Evolutionary conservation across 2,888 invertebrate genomes (phyloP), one percentile per base, ranked within the genome.

Genomic region (Oconnorella tubifera): DNA sequence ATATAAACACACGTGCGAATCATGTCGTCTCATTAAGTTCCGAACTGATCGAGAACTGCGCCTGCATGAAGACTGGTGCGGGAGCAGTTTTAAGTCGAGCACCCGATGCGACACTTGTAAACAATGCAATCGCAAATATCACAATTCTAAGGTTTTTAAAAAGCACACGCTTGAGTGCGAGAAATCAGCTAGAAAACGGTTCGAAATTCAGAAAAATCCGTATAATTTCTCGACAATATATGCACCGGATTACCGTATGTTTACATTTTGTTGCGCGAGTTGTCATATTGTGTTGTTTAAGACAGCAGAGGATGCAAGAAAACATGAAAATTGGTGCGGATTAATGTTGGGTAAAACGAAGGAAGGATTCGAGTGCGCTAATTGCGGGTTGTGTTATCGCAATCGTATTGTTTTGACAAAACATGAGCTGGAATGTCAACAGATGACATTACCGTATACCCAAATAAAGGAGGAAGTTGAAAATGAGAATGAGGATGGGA

Each of bases 41-140:
- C 53, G 25, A 6, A 51, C 53, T 23, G 14, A 4, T 4, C 23
- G 25, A 25, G 53, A 10, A 25, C 25, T 51, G 53, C 53, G 53
- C 25, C 53, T 27, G 25, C 53, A 51, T 27, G 53, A 51, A 27
- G 53, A 51, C 25, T 51, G 53, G 53, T 51, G 53, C 53, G 53
- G 53, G 25, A 10, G 53, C 25, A 51, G 14, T 6, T 4, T 19
- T 19, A 10, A 25, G 14, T 6, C 4, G 25, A 6, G 4, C 4
- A 27, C 14, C 14, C n/a, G n/a, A n/a, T 51, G 4, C 4, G 6
- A 23, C 25, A 25, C 25, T 27, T 51, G 53, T 25, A 27, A 10
- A 6, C 25, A 10, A 19, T 51, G 53, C 53, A 19, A 6, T 10
- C 53, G 53, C 25, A 6, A 4, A 19, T 51, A 51, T 25, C 53